phyloP scores from a whole-genome alignment of 2,797 vertebrate species.

The Rhinogobio ventralis region DNA sequence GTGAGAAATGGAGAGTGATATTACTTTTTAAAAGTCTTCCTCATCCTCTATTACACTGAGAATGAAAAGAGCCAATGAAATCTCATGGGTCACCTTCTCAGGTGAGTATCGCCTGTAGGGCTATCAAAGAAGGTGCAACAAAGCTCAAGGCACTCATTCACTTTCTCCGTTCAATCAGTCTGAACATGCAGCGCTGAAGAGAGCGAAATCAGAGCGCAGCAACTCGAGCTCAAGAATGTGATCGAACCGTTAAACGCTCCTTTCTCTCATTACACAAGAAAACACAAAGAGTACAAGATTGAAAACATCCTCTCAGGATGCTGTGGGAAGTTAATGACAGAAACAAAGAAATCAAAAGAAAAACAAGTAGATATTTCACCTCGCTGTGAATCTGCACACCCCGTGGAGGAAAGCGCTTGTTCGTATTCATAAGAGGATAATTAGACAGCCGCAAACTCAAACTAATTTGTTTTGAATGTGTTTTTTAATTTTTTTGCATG shows the following conservation, averaged over 20 bases:
- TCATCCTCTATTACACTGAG: constrained; percentile 25
- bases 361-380: constrained; percentile 24
- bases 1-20: constrained; percentile 35
- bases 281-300: constrained; percentile 44
- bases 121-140: constrained; percentile 17
- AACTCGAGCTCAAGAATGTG: constrained; percentile 8
- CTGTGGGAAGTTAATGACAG: constrained; percentile 43
- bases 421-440: constrained; percentile 43
- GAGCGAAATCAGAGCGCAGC: constrained; percentile 8
- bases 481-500: neutral
- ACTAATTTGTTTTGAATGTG: constrained; percentile 22
- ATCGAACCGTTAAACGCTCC: constrained; percentile 31
- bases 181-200: constrained; percentile 13
- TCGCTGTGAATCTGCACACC: constrained; percentile 22
- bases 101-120: constrained; percentile 19
- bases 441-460: constrained; percentile 24
- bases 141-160: constrained; percentile 24
- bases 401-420: constrained; percentile 11
- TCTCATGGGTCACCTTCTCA: constrained; percentile 16
- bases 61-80: constrained; percentile 21
- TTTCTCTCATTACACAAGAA: constrained; percentile 40
- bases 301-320: constrained; percentile 47
- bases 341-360: constrained; percentile 46
- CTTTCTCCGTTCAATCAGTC: constrained; percentile 27
- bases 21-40: constrained; percentile 27